Conservation (phyloP, 2,113 vertebrate genomes). For the Astur gentilis region DNA sequence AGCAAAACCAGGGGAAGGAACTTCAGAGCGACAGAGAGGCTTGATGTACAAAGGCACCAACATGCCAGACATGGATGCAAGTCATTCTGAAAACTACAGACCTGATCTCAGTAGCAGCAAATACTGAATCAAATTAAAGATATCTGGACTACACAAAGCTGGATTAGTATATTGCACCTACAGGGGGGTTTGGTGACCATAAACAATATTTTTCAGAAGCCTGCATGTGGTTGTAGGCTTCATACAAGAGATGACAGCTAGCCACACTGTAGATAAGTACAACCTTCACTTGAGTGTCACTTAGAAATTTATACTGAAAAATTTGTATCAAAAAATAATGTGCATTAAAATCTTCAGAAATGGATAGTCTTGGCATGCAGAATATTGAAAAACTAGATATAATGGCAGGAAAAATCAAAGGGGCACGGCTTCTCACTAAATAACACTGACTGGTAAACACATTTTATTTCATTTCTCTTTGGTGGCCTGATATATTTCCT, state of each 20-base stretch:
- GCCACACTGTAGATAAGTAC: not conserved
- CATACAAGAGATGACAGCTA: not conserved
- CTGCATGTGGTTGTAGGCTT: not conserved
- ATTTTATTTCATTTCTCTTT: not conserved
- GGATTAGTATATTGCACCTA: not conserved
- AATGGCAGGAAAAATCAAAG: not conserved
- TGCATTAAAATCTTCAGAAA: not conserved
- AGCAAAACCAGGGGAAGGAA: not conserved
- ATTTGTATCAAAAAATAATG: not conserved
- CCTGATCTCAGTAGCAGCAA: not conserved
- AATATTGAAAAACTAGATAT: not conserved
- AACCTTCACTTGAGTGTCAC: not conserved
- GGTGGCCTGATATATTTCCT: not conserved
- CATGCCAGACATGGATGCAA: not conserved
- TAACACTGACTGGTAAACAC: not conserved
- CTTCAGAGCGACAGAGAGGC: not conserved
- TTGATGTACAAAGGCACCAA: not conserved
- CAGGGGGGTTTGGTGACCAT: not conserved
- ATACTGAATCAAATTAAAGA: not conserved
- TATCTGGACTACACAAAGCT: not conserved
- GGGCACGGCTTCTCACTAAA: not conserved
- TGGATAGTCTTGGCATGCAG: not conserved
- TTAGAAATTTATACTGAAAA: not conserved
- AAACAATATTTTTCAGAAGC: not conserved
- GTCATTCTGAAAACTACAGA: not conserved